phyloP scores from a whole-genome alignment of 1,140 invertebrate genomes.

The Pseudomyrmex sp. region DNA sequence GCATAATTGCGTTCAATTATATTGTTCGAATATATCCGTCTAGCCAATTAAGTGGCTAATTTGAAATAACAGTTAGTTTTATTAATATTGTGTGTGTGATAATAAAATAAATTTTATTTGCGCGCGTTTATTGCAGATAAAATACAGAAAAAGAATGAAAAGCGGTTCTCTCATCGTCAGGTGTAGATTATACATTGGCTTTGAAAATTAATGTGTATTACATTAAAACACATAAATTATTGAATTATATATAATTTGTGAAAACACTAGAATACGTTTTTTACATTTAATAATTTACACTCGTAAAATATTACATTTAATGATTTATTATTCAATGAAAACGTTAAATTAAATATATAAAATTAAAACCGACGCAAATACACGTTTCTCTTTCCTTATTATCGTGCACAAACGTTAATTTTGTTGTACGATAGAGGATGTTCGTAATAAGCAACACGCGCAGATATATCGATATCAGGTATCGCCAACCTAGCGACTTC shows the following conservation, averaged over 20 bases:
- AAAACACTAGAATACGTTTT: too few species aligned
- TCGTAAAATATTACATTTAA: too few species aligned
- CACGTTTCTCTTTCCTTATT: not conserved
- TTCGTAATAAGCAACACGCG: not conserved
- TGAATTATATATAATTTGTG: too few species aligned
- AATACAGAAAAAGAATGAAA: not conserved
- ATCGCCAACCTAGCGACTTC: slow-evolving; percentile 10
- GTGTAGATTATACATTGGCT: too few species aligned
- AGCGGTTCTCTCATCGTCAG: too few species aligned
- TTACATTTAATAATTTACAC: too few species aligned
- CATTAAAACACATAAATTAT: too few species aligned
- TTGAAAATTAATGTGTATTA: too few species aligned
- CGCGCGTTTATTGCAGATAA: not conserved
- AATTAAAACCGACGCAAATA: too few species aligned
- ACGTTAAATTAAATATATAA: too few species aligned
- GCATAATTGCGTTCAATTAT: slow-evolving; percentile 2
- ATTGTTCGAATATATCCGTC: not conserved
- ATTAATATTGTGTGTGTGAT: not conserved
- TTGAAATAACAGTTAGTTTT: not conserved
- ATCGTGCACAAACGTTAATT: not conserved
- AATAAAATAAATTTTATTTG: not conserved
- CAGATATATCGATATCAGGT: not conserved
- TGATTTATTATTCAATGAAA: too few species aligned
- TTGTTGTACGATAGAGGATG: not conserved
- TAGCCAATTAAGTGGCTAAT: too few species aligned